phyloP scores from a whole-genome alignment of 2,113 vertebrate genomes.

The Choloepus hoffmanni region DNA sequence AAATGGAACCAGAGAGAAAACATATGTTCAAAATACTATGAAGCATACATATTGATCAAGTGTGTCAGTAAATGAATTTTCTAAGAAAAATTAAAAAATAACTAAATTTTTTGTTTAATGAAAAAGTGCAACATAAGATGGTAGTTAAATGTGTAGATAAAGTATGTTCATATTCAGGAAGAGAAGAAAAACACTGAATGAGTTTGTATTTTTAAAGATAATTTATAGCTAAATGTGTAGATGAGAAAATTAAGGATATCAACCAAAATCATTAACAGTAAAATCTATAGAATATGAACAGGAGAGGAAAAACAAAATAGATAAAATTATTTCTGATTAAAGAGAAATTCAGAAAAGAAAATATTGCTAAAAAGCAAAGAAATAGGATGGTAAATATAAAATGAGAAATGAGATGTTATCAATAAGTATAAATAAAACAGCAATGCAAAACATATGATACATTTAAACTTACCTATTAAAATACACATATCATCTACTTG shows the following conservation, averaged over 20 bases:
- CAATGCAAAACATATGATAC: background rate
- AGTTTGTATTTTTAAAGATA: background rate
- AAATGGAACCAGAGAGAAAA: background rate
- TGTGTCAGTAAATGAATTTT: conserved; percentile 22
- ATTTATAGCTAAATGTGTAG: background rate
- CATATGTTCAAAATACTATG: background rate
- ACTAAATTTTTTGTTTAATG: background rate
- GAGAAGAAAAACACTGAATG: background rate
- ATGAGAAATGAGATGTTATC: background rate
- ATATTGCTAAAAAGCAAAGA: background rate
- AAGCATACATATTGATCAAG: background rate
- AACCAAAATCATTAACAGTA: background rate
- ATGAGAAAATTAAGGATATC: background rate
- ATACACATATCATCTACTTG: background rate
- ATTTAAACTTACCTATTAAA: background rate
- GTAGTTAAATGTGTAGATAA: background rate
- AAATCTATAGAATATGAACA: background rate
- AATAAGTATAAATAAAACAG: background rate
- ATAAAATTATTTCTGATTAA: background rate
- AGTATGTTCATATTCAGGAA: background rate
- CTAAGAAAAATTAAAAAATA: background rate
- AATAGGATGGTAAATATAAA: background rate
- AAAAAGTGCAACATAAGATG: background rate
- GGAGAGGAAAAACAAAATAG: background rate
- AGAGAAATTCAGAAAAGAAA: background rate